Percentiles rank a stretch among this genome's conserved stretches.
phyloP scores from a whole-genome alignment of 2,888 invertebrate genomes.

The Neoscelio sp. region DNA sequence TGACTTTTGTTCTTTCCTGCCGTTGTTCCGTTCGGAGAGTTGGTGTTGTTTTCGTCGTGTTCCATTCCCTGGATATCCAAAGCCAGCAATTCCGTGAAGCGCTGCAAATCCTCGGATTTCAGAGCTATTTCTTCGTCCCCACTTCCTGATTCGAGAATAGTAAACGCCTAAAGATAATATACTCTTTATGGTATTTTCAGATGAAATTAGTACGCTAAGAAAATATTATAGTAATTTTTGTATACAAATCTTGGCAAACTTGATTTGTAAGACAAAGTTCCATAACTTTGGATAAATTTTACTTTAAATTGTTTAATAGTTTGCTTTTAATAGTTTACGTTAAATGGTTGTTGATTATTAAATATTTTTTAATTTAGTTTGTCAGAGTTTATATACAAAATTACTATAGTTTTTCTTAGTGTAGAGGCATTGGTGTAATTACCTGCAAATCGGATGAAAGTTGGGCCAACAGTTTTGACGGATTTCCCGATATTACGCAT shows the following conservation, averaged over 20 bases:
- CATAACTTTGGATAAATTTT: too few species aligned
- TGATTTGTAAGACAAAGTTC: background rate
- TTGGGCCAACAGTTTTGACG: constrained; percentile 72
- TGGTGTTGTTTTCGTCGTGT: constrained; percentile 55
- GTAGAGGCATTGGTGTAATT: too few species aligned
- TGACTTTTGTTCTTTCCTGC: constrained; percentile 40
- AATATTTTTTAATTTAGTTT: too few species aligned
- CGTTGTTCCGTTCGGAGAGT: constrained; percentile 56
- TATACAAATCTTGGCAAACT: background rate
- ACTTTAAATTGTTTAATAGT: too few species aligned
- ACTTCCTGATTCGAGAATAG: constrained; percentile 77
- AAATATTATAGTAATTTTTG: too few species aligned
- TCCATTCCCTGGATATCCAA: constrained; percentile 86
- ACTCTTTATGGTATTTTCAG: background rate
- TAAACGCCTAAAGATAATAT: constrained; percentile 73
- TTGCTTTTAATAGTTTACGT: too few species aligned
- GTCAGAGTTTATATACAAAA: too few species aligned
- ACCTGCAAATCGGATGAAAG: constrained; percentile 78
- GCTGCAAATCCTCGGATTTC: constrained; percentile 82
- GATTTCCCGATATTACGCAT: constrained; percentile 74
- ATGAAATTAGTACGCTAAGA: background rate
- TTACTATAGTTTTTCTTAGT: too few species aligned
- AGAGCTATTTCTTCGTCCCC: constrained; percentile 74
- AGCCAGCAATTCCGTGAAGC: constrained; percentile 84
- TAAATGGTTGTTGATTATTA: too few species aligned